A percentile compares a stretch with the other conserved stretches of the same genome.
Evolutionary conservation across 2,888 invertebrate species (phyloP).

Genomic region (Melitaea athalia): DNA sequence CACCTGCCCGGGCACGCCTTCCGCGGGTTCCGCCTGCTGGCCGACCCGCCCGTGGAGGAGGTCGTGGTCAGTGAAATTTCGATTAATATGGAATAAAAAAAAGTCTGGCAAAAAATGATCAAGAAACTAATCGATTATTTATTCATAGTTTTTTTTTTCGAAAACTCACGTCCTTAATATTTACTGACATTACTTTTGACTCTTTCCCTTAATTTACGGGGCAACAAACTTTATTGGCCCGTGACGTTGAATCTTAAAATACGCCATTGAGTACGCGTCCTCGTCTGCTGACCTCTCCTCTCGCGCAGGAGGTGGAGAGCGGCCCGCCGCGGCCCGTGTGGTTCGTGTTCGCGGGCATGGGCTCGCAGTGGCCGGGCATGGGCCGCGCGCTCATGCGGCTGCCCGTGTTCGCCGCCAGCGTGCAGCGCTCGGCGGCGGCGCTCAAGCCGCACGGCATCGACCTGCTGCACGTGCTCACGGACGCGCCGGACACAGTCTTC

Average conservation of each 20-base stretch:
- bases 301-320: slow-evolving; percentile 58
- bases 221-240: too few species aligned
- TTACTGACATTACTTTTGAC: too few species aligned
- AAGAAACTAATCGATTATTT: too few species aligned
- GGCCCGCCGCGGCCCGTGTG: slow-evolving; percentile 91
- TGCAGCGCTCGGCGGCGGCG: slow-evolving; percentile 88
- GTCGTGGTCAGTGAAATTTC: slow-evolving; percentile 32
- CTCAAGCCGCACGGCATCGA: slow-evolving; percentile 91
- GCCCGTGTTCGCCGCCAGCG: slow-evolving; percentile 90
- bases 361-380: slow-evolving; percentile 99
- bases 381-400: slow-evolving; percentile 92
- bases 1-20: slow-evolving; percentile 89
- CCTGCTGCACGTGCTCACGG: slow-evolving; percentile 89
- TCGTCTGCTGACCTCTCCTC: not conserved
- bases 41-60: slow-evolving; percentile 56
- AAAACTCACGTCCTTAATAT: too few species aligned
- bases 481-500: slow-evolving; percentile 89
- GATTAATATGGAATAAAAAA: too few species aligned
- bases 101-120: too few species aligned
- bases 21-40: slow-evolving; percentile 91
- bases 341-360: slow-evolving; percentile 99
- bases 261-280: slow-evolving; percentile 9
- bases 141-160: too few species aligned
- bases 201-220: too few species aligned
- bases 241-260: too few species aligned